These are phyloP conservation scores for Andricus curvator DNA, from an alignment of 2,888 invertebrate genomes.

Conservation along the genomic window DNA sequence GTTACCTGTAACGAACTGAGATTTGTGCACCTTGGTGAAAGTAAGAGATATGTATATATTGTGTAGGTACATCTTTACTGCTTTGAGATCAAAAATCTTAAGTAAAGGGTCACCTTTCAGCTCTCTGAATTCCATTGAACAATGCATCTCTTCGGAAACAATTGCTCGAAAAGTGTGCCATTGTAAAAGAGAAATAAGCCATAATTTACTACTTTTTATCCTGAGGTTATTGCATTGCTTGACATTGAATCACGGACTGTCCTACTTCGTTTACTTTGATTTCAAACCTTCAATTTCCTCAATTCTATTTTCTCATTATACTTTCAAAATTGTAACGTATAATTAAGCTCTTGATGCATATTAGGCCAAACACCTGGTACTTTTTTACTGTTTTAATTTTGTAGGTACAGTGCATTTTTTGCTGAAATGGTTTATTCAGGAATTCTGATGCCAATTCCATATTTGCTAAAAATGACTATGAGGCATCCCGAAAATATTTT, in stretches of 20 bases:
- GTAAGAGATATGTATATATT: conserved; percentile 14
- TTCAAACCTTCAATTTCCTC: neutral
- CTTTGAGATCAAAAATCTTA: conserved; percentile 1
- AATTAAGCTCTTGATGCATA: too few species aligned
- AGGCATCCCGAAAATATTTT: too few species aligned
- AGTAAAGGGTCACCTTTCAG: neutral
- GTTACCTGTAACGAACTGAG: neutral
- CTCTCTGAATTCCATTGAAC: conserved; percentile 7
- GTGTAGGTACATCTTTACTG: conserved; percentile 3
- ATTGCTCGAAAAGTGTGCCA: conserved; percentile 16
- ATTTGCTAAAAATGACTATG: too few species aligned
- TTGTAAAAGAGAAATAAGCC: conserved; percentile 14
- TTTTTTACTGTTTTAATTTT: too few species aligned
- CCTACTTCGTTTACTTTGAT: neutral
- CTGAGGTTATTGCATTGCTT: neutral
- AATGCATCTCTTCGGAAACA: conserved; percentile 28
- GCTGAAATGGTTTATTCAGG: too few species aligned
- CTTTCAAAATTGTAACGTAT: neutral
- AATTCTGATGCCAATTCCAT: too few species aligned
- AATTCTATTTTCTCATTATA: neutral
- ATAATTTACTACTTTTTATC: neutral
- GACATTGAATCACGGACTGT: conserved; percentile 7
- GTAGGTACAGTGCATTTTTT: too few species aligned
- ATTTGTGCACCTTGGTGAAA: conserved; percentile 38
- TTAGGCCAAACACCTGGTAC: too few species aligned